Evolutionary conservation across 2,113 vertebrate species (phyloP).

Genomic region (Talpa occidentalis): DNA sequence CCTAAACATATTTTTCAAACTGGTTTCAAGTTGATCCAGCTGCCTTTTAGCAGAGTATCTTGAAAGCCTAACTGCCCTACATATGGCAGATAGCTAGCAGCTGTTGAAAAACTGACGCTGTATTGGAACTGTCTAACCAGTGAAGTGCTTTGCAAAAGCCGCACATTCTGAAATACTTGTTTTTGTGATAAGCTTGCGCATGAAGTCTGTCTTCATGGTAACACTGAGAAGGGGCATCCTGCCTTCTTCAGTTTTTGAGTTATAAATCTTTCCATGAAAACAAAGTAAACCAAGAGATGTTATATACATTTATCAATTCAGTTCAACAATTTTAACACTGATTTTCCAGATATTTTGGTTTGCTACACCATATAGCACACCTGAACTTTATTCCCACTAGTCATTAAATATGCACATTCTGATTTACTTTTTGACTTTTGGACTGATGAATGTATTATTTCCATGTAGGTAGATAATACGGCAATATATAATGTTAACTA

Average conservation of each 20-base stretch:
- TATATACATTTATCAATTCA: neutral
- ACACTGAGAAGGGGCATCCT: conserved; percentile 26
- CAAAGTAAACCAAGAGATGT: neutral
- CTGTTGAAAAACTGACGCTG: conserved; percentile 76
- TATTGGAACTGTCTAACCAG: neutral
- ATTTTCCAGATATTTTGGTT: conserved; percentile 10
- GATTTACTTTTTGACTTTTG: conserved; percentile 49
- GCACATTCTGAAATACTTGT: conserved; percentile 36
- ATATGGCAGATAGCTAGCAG: conserved; percentile 79
- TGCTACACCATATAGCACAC: neutral
- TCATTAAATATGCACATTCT: neutral
- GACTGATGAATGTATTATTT: neutral
- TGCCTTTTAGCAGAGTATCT: conserved; percentile 70
- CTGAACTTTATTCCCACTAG: neutral
- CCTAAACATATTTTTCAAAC: conserved; percentile 77
- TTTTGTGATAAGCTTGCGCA: conserved; percentile 32
- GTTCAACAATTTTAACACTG: neutral
- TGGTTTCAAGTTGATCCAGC: conserved; percentile 81
- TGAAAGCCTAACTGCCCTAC: conserved; percentile 68
- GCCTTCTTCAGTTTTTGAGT: neutral
- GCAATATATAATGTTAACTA: conserved; percentile 47
- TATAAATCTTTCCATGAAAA: conserved; percentile 24
- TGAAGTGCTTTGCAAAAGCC: conserved; percentile 63
- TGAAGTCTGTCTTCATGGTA: neutral
- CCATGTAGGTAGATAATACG: neutral